phyloP scores from a whole-genome alignment of 1,140 invertebrate genomes.

The Myzus persicae region DNA sequence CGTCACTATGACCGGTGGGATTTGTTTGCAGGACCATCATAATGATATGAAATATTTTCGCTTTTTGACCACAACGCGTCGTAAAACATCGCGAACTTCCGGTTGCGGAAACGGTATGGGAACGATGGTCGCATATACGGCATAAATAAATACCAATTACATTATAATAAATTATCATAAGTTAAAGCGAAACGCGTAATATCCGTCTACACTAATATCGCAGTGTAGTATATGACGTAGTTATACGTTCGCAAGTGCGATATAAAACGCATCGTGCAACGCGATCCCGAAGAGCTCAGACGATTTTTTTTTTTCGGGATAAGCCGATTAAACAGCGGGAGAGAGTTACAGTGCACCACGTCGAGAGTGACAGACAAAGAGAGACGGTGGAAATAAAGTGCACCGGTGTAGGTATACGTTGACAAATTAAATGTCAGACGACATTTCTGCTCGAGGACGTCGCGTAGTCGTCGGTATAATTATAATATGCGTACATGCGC shows the following conservation, averaged over 20 bases:
- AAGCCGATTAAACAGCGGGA: neutral
- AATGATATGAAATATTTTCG: neutral
- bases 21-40: neutral
- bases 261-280: neutral
- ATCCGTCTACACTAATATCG: neutral
- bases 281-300: neutral
- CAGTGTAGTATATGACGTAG: no score
- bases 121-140: neutral
- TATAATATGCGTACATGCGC: neutral
- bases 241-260: neutral
- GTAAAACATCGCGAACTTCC: neutral
- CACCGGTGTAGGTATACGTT: neutral
- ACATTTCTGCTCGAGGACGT: constrained; percentile 11
- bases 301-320: neutral
- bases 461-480: neutral
- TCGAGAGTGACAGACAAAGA: neutral
- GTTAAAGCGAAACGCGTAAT: neutral
- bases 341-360: no score
- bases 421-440: constrained; percentile 22
- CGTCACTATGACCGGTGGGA: neutral
- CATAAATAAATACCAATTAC: neutral
- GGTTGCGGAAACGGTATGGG: neutral
- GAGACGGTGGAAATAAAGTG: neutral
- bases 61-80: neutral
- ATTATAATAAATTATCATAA: neutral